Evolutionary conservation across 2,888 invertebrate species (phyloP).

Genomic region (Geotrupes spiniger): DNA sequence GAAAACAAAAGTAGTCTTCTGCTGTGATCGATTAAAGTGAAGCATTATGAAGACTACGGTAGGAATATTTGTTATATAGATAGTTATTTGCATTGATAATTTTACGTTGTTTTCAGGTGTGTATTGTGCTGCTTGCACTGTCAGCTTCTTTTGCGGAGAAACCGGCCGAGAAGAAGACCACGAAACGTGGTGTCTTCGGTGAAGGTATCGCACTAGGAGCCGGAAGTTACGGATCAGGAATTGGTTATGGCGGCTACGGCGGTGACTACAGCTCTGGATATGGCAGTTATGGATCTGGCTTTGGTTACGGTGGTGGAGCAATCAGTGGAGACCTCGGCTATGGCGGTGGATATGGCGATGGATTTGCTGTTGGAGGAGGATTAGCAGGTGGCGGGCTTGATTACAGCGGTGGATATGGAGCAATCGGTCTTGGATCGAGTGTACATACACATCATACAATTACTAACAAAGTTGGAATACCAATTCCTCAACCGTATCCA

Average conservation of each 20-base stretch:
- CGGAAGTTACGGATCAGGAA: slow-evolving; percentile 33
- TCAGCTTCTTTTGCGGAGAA: slow-evolving; percentile 46
- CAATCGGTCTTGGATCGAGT: slow-evolving; percentile 13
- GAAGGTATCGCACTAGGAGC: slow-evolving; percentile 42
- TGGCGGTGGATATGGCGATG: slow-evolving; percentile 20
- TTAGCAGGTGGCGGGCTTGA: too few species aligned
- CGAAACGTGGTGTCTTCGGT: slow-evolving; percentile 51
- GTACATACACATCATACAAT: slow-evolving; percentile 55
- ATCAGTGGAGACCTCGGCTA: too few species aligned
- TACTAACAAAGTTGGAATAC: slow-evolving; percentile 56
- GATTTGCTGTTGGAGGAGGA: slow-evolving; percentile 15
- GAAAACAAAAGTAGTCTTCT: too few species aligned
- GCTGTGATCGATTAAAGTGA: too few species aligned
- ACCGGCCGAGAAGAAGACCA: slow-evolving; percentile 42
- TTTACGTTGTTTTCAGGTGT: slow-evolving; percentile 41
- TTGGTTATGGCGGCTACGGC: slow-evolving; percentile 26
- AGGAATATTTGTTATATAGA: too few species aligned
- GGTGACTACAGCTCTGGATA: slow-evolving; percentile 32
- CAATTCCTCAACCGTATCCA: slow-evolving; percentile 59
- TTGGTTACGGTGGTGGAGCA: not conserved
- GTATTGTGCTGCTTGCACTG: slow-evolving; percentile 48
- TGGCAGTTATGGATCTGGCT: slow-evolving; percentile 13
- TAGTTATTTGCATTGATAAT: too few species aligned
- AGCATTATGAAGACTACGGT: too few species aligned
- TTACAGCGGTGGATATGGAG: slow-evolving; percentile 9